Conservation (phyloP, 2,888 invertebrate genomes). For the Sphinx pinastri region DNA sequence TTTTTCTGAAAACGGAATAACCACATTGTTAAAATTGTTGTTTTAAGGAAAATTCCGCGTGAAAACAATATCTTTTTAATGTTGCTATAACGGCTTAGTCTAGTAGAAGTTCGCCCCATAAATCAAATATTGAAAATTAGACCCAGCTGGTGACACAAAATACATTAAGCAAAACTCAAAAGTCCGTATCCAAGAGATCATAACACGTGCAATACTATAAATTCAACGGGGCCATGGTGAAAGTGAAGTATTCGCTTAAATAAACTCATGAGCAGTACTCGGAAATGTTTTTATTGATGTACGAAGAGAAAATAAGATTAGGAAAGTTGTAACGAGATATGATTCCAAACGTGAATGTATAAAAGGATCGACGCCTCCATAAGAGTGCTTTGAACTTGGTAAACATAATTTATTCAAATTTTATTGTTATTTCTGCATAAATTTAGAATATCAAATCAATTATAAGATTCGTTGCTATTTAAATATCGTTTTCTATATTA, state of each 20-base stretch:
- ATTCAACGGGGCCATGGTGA: not conserved
- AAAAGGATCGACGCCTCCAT: not conserved
- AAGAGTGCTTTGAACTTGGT: not conserved
- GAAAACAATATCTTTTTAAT: not conserved
- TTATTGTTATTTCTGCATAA: not conserved
- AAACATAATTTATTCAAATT: conserved; percentile 5
- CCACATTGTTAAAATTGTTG: too few species aligned
- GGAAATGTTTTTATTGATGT: conserved; percentile 12
- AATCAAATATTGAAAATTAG: too few species aligned
- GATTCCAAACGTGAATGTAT: not conserved
- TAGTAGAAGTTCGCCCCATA: too few species aligned
- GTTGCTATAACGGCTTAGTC: too few species aligned
- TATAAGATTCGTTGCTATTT: not conserved
- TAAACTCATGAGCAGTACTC: conserved; percentile 4
- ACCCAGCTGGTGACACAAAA: not conserved
- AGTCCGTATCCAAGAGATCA: not conserved
- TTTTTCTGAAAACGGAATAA: too few species aligned
- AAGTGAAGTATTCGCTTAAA: conserved; percentile 9
- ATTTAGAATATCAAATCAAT: not conserved
- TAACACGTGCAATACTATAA: not conserved
- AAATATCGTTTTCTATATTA: too few species aligned
- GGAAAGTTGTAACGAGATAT: not conserved
- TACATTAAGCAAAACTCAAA: not conserved
- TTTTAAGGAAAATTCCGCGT: too few species aligned
- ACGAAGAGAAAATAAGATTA: conserved; percentile 12